Base-by-base conservation (phyloP, 2,113 vertebrate species). In the Pseudorasbora parva region DNA sequence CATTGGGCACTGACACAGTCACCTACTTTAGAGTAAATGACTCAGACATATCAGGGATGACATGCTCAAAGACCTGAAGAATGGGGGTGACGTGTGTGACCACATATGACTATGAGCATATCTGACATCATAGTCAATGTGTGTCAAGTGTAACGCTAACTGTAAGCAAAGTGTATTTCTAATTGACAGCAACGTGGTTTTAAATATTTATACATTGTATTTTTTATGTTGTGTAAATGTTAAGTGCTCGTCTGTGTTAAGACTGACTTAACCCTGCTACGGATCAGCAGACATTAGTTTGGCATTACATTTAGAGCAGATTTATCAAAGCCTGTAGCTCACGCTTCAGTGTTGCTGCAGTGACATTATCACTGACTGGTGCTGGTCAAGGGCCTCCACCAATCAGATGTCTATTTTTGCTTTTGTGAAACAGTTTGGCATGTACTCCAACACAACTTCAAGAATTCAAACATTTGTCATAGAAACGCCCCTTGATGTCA, bases 1-100 rank as follows among this genome's bases (percentile, higher is more conserved):
- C 45, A 85, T 59, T 15, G 49, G 11, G 54, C 66, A 27, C 74
- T 78, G 81, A 73, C 85, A 86, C 81, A 45, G 41, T 76, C 84
- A 76, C 72, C 80, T 60, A 82, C 41, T 76, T 85, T 33, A 60
- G 51, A 64, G 54, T 73, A 37, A 37, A 78, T 69, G 23, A 84
- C 60, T 84, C 82, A 59, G 74, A 75, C 77, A 51, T 74, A 51
- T 51, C 57, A 75, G 12, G 56, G 43, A 59, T 51, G 71, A 64
- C 72, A 66, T 83, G 59, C 45, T 66, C 45, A 60, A 82, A 19
- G 69, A 49, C 14, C 69, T 19, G 15, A 51, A 54, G n/a, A 56
- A 49, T 9, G 8, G 41, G n/a, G 25, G 71, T 51, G 45, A 68
- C 1, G 19, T 71, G 62, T 27, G 82, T 27, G 33, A 12, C n/a